Evolutionary conservation across 2,113 vertebrate species (phyloP), one percentile per base, ranked within the genome.

Genomic region (Gallinago media): DNA sequence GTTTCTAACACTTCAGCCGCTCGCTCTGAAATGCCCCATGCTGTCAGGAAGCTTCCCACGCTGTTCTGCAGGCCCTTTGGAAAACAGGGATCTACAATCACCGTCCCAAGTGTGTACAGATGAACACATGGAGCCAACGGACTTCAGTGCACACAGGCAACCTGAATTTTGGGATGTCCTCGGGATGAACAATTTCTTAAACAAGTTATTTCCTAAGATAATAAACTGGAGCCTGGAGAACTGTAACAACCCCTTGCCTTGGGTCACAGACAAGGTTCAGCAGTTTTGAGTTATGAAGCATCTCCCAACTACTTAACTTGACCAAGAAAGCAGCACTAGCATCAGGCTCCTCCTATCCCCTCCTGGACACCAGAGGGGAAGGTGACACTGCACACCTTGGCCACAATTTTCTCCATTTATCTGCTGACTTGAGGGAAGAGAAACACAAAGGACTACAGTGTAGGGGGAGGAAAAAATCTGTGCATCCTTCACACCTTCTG

Each of bases 41-140:
- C 23, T 52, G 26, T 5, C 46, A 36, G 58, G 46, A 66, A 63
- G 27, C 49, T 36, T 67, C 46, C 72, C 18, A 18, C 0, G 4
- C 18, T 59, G 17, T n/a, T 77, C 63, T 44, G 22, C 15, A n/a
- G 13, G 34, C 6, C 52, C 34, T 40, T 15, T 40, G 55, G 49
- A 44, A 91, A 81, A 89, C 15, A 34, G 17, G 16, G 59, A 68
- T 55, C 47, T 67, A 21, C 12, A 80, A 11, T 4, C 12, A 7
- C 16, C 65, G 22, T 27, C 20, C 11, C 4, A 1, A 29, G 29
- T 4, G 78, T 0, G 1, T 46, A 50, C 26, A 13, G 4, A 12
- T 2, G 32, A 11, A 54, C 11, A 50, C 15, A 50, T 2, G 12
- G 20, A 74, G 47, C 17, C 59, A 74, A 91, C 1, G 2, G 36